Evolutionary conservation across 2,113 vertebrate genomes (phyloP).

Genomic region (Gymnorhina tibicen): DNA sequence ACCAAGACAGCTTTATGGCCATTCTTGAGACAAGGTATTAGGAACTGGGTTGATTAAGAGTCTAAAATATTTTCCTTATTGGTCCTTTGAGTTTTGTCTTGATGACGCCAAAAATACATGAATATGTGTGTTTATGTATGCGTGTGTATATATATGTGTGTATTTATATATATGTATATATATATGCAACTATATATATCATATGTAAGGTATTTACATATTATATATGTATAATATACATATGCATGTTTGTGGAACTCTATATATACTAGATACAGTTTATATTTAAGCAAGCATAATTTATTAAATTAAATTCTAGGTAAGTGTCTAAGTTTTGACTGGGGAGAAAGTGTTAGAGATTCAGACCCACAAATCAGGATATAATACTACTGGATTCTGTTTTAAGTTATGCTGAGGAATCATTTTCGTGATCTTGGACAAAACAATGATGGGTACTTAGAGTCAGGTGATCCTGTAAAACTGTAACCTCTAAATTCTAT

Average conservation of each 20-base stretch:
- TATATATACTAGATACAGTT: neutral
- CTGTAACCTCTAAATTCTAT: neutral
- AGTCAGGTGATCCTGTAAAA: neutral
- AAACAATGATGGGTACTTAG: neutral
- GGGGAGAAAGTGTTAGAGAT: neutral
- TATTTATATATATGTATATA: accelerated
- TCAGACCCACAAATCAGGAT: neutral
- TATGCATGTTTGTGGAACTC: neutral
- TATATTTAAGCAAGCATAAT: neutral
- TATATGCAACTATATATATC: neutral
- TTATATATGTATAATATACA: neutral
- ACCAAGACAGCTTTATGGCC: neutral
- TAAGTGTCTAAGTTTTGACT: neutral
- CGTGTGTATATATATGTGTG: neutral
- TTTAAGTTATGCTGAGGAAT: neutral
- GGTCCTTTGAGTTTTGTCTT: neutral
- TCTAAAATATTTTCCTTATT: neutral
- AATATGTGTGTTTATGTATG: neutral
- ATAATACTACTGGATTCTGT: neutral
- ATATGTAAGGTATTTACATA: neutral
- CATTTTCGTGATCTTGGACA: neutral
- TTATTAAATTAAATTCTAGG: neutral
- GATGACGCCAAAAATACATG: neutral
- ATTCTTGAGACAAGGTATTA: neutral
- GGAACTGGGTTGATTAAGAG: neutral